Evolutionary conservation across 2,888 invertebrate genomes (phyloP).

Genomic region (Halocaridina rubra): DNA sequence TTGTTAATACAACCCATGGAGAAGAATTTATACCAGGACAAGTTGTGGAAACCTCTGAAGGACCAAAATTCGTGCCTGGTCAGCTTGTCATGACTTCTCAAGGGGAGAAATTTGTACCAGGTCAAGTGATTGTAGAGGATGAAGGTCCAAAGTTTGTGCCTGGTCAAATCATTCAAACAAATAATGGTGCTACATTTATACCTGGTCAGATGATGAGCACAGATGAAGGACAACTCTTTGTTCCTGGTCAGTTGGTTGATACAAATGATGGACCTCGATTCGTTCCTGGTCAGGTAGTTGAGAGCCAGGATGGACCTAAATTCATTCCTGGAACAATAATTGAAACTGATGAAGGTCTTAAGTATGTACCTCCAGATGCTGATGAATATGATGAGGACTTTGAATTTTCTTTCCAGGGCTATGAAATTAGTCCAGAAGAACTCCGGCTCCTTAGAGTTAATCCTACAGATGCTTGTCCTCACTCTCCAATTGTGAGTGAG

Average conservation of each 20-base stretch:
- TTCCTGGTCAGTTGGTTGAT: conserved; percentile 79
- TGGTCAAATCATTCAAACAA: conserved; percentile 80
- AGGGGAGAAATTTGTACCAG: conserved; percentile 76
- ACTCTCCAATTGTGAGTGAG: conserved; percentile 52
- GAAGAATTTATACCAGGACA: conserved; percentile 66
- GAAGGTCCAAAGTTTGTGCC: conserved; percentile 80
- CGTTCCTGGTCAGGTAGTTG: conserved; percentile 78
- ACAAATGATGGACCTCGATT: conserved; percentile 74
- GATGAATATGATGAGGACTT: conserved; percentile 67
- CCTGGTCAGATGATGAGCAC: conserved; percentile 83
- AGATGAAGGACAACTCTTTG: conserved; percentile 77
- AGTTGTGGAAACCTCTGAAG: conserved; percentile 57
- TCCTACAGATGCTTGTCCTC: conserved; percentile 44
- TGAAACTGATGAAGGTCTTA: conserved; percentile 77
- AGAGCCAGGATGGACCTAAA: conserved; percentile 78
- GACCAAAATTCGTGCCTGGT: conserved; percentile 65
- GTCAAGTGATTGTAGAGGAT: conserved; percentile 78
- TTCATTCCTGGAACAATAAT: conserved; percentile 82
- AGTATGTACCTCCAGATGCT: conserved; percentile 74
- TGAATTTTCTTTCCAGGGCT: conserved; percentile 80
- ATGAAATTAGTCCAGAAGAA: conserved; percentile 69
- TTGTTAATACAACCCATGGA: conserved; percentile 58
- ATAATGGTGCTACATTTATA: conserved; percentile 79
- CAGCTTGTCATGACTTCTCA: conserved; percentile 62
- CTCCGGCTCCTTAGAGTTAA: conserved; percentile 58